Percentiles rank a stretch among this genome's conserved stretches.
These are phyloP conservation scores for Hypercompe scribonia DNA, from an alignment of 2,888 invertebrate genomes.

Conservation along the genomic window DNA sequence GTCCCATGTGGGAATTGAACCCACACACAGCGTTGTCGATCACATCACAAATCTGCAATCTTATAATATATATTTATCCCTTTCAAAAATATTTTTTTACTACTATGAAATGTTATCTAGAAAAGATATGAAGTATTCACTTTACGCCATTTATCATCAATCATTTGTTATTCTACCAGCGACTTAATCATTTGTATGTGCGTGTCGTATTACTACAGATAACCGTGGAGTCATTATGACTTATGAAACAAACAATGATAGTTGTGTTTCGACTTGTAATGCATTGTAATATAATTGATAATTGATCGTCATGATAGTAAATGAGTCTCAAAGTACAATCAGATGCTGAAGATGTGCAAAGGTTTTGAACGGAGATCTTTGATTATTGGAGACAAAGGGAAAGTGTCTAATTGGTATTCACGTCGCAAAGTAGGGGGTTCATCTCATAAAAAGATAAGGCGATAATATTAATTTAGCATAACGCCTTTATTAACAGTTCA, in stretches of 20 bases:
- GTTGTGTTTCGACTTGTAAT: conserved; percentile 17
- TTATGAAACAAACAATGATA: conserved; percentile 15
- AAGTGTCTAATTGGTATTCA: background rate
- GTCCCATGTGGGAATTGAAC: too few species aligned
- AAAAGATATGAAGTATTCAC: background rate
- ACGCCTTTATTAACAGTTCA: background rate
- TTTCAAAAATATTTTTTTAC: background rate
- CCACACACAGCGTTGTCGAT: too few species aligned
- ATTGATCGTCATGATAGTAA: background rate
- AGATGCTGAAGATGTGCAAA: background rate
- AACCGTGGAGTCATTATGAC: conserved; percentile 17
- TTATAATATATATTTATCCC: too few species aligned
- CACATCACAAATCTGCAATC: too few species aligned
- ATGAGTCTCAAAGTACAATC: background rate
- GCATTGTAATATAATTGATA: conserved; percentile 6
- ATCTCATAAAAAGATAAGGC: background rate
- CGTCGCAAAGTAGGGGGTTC: background rate
- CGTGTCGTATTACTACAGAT: conserved; percentile 14
- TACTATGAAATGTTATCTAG: background rate
- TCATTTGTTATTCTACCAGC: conserved; percentile 2
- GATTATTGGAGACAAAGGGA: background rate
- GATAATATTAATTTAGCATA: background rate
- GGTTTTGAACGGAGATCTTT: background rate
- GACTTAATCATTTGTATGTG: conserved; percentile 18
- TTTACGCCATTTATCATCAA: background rate